Base-by-base conservation (phyloP, 2,113 vertebrate genomes). In the Platysternon megacephalum region DNA sequence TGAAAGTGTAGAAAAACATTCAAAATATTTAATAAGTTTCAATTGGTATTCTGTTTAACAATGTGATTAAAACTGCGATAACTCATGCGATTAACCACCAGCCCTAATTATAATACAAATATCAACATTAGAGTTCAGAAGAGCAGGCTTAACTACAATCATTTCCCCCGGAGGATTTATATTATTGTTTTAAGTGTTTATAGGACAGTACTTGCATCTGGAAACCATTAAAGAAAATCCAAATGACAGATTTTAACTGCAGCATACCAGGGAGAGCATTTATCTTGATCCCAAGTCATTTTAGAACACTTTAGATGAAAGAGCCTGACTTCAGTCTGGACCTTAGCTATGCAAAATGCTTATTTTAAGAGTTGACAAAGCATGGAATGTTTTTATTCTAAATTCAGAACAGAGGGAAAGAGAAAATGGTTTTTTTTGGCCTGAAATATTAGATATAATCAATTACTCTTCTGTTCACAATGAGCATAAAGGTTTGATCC, bases 311-410 rank as follows among this genome's bases (percentile, higher is more conserved):
- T 97, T 96, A 92, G 93, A 94, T 89, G 87, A 91, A 65, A 61
- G 88, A 48, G 93, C 91, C 94, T 94, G 92, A 96, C 91, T 97
- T 97, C 1, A 90, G 91, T 96, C 85, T 96, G 97, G 97, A 94
- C 93, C 95, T 96, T 96, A 97, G 95, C 92, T 90, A 56, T 93
- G 93, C 83, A 91, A 95, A 98, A 94, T 84, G 83, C 95, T 98
- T 98, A 97, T 98, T 98, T 98, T 98, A 97, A 97, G 98, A 97
- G 96, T 96, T 98, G 97, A 98, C 91, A 97, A 97, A 91, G 87
- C 39, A 4, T 97, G 96, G 98, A 98, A 98, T 98, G 98, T 97
- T 98, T 97, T 97, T 97, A 95, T 98, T 98, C 96, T 97, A 97
- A 98, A 98, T 98, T 98, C 98, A 97, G 97, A 98, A 93, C 92